Conservation (phyloP, 2,888 invertebrate species). For the Aphodius granarius region DNA sequence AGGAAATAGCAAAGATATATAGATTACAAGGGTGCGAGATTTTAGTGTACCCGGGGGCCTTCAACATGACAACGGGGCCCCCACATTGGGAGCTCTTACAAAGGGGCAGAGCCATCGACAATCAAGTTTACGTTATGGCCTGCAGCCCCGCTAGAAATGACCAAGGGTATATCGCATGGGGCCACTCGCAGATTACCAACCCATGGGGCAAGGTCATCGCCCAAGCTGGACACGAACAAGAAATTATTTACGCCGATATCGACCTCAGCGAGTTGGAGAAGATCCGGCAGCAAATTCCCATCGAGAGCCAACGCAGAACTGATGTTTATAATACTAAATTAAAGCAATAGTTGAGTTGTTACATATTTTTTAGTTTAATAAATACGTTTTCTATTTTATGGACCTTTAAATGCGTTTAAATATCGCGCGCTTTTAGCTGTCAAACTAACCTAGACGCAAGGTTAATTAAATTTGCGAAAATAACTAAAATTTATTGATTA, state of each 20-base stretch:
- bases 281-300: slow-evolving; percentile 83
- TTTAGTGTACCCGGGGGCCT: slow-evolving; percentile 91
- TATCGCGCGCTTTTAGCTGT: neutral
- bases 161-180: slow-evolving; percentile 84
- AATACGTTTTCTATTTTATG: neutral
- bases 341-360: slow-evolving; percentile 1
- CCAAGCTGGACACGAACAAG: slow-evolving; percentile 70
- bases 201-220: slow-evolving; percentile 81
- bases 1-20: slow-evolving; percentile 81
- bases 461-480: neutral
- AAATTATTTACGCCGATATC: slow-evolving; percentile 73
- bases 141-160: slow-evolving; percentile 81
- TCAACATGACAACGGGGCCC: slow-evolving; percentile 96
- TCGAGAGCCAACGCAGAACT: slow-evolving; percentile 63
- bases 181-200: slow-evolving; percentile 80
- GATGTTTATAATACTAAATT: slow-evolving; percentile 70
- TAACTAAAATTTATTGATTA: no score
- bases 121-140: slow-evolving; percentile 85
- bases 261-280: slow-evolving; percentile 74
- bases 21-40: slow-evolving; percentile 72
- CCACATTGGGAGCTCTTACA: slow-evolving; percentile 89
- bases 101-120: slow-evolving; percentile 81
- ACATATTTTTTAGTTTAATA: neutral
- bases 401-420: neutral
- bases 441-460: neutral